Conservation (phyloP, 2,113 vertebrate genomes). For the Geococcyx californianus region DNA sequence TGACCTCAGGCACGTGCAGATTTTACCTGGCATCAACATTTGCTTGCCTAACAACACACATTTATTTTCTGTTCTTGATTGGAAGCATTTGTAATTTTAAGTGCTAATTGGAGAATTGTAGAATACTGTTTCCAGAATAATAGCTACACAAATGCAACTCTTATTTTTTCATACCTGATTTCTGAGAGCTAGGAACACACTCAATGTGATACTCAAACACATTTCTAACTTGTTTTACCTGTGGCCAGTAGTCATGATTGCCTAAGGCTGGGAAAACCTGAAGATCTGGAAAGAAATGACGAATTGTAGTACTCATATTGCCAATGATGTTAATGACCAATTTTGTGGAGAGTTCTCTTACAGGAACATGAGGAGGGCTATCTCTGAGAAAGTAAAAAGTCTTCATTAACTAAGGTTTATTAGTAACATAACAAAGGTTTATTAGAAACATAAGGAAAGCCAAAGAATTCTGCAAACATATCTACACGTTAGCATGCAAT, state of each 20-base stretch:
- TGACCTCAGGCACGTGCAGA: not conserved
- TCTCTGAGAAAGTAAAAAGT: conserved; percentile 77
- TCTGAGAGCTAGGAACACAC: not conserved
- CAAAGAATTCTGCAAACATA: not conserved
- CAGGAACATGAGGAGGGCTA: conserved; percentile 92
- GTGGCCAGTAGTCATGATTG: conserved; percentile 98
- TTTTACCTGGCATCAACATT: not conserved
- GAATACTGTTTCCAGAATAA: not conserved
- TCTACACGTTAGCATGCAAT: not conserved
- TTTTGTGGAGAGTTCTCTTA: conserved; percentile 86
- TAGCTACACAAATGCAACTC: not conserved
- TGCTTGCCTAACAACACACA: not conserved
- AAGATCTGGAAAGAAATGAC: conserved; percentile 82
- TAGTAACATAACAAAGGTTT: not conserved
- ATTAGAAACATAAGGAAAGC: not conserved
- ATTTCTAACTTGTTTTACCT: conserved; percentile 78
- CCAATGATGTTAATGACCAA: conserved; percentile 86
- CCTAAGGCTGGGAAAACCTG: conserved; percentile 91
- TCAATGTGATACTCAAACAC: not conserved
- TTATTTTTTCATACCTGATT: not conserved
- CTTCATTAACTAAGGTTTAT: not conserved
- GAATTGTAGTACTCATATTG: conserved; percentile 89
- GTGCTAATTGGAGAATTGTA: not conserved
- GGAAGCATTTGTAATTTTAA: not conserved
- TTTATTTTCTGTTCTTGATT: not conserved